Evolutionary conservation across 2,113 vertebrate species (phyloP).

Genomic region (Ictalurus punctatus): DNA sequence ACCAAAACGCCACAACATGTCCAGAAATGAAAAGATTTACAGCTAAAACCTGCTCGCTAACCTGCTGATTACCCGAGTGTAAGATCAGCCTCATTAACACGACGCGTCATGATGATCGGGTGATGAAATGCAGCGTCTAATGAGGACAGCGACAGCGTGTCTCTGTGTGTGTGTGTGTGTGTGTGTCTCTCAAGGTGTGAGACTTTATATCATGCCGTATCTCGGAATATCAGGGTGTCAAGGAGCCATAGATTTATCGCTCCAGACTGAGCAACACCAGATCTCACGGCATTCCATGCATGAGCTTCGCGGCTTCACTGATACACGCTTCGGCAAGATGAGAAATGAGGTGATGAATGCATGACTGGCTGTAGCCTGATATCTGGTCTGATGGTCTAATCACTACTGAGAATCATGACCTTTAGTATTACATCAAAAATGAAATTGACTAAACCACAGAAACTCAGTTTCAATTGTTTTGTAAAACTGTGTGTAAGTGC

Average conservation of each 20-base stretch:
- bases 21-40: neutral
- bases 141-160: neutral
- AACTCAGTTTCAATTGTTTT: neutral
- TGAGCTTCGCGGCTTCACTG: neutral
- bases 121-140: conserved; percentile 23
- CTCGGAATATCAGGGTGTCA: neutral
- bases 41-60: neutral
- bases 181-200: conserved; percentile 10
- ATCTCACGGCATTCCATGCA: neutral
- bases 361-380: neutral
- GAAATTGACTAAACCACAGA: neutral
- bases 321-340: conserved; percentile 19
- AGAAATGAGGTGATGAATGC: conserved; percentile 12
- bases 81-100: neutral
- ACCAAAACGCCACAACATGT: neutral
- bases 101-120: neutral
- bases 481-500: neutral
- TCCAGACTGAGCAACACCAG: conserved; percentile 3
- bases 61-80: neutral
- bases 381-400: conserved; percentile 1
- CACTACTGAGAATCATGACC: neutral
- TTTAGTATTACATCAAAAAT: neutral
- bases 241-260: neutral
- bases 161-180: neutral
- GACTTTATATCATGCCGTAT: conserved; percentile 19